These are phyloP conservation scores for Apolygus lucorum DNA, from an alignment of 1,140 invertebrate genomes.

Conservation along the genomic window DNA sequence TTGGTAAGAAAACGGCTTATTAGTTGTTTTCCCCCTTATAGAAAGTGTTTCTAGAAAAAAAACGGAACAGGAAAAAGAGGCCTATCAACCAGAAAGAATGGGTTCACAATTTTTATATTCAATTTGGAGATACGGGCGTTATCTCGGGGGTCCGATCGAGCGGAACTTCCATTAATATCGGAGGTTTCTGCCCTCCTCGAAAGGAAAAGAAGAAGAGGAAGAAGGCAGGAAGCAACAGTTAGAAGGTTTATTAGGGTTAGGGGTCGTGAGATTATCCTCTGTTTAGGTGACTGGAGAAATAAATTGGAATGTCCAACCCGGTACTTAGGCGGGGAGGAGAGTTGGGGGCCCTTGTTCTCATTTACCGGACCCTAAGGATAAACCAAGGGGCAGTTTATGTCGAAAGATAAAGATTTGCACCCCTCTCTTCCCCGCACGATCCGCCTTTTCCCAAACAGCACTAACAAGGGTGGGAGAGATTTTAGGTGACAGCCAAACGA, in stretches of 20 bases:
- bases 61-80: no score
- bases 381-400: slow-evolving; percentile 9
- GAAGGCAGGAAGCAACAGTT: slow-evolving; percentile 13
- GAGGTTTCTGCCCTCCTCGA: not conserved
- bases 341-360: slow-evolving; percentile 2
- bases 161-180: slow-evolving; percentile 15
- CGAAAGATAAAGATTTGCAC: slow-evolving; percentile 8
- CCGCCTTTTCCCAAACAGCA: no score
- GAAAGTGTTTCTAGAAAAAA: no score
- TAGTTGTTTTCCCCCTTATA: no score
- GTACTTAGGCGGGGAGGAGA: not conserved
- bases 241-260: slow-evolving; percentile 15
- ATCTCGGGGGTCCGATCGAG: not conserved
- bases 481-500: no score
- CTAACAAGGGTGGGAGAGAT: no score
- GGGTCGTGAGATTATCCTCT: slow-evolving; percentile 14
- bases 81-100: not conserved
- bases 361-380: slow-evolving; percentile 8
- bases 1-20: no score
- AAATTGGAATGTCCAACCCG: slow-evolving; percentile 9
- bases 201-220: slow-evolving; percentile 8
- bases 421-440: no score
- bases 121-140: slow-evolving; percentile 4
- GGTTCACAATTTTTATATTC: slow-evolving; percentile 17
- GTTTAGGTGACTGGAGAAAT: slow-evolving; percentile 13